Evolutionary conservation across 2,797 vertebrate genomes (phyloP), one percentile per base, ranked within the genome.

Genomic region (Xiphorhynchus erythropygius): DNA sequence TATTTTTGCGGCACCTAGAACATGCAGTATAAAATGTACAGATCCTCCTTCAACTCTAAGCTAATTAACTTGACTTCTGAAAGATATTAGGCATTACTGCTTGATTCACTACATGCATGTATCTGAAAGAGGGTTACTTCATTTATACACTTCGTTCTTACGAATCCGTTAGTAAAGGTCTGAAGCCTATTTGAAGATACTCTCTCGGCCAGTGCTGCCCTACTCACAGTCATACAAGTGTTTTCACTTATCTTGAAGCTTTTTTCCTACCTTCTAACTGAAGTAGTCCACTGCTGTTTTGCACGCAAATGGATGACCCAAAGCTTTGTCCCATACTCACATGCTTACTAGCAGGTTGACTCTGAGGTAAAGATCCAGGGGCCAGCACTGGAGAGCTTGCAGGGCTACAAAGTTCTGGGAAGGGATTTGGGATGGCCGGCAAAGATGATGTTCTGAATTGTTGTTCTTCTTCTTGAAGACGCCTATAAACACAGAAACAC

Each of bases 401-500:
- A 0, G 98, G 98, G 75, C 99, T 99, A 86, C 99, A 99, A 75
- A 99, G 99, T 97, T 99, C 99, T 2, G 99, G 99, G 94, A 99
- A 99, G 4, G 99, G 99, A 95, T 99, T 99, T 37, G 99, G 99
- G 96, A 99, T 99, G 96, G 99, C 99, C 3, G 99, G 99, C 97
- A 99, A 98, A 69, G 99, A 99, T 0, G 99, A 99, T 2, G 99
- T 99, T 95, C 98, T 98, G 68, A 99, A 98, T 65, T 99, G 99
- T 96, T 99, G 98, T 74, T 99, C 99, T 95, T 99, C 99, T 89
- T 99, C 99, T 95, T 99, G 99, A 85, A 99, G 97, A 89, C 99
- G 99, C 97, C 99, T 99, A 79, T 1, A 91, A 67, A 91, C 65
- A 88, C 41, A 94, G 73, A 85, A 93, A 35, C 71, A 93, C 15